These are phyloP conservation scores for Girardia tigrina DNA, from an alignment of 2,888 invertebrate genomes.

Conservation along the genomic window DNA sequence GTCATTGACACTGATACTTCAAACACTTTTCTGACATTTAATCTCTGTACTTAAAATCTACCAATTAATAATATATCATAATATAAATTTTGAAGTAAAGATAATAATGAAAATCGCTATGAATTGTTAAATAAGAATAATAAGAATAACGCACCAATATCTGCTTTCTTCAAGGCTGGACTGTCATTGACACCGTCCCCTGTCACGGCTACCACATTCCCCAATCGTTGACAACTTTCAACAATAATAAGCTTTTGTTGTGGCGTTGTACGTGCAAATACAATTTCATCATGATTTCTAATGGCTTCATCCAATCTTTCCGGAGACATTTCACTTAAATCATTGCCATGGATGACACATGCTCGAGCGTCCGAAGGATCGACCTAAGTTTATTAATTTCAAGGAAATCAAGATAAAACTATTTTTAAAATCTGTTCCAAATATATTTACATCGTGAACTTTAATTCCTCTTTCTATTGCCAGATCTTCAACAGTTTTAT, in stretches of 20 bases:
- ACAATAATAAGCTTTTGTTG: constrained; percentile 24
- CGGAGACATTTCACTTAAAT: constrained; percentile 24
- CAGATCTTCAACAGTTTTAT: constrained; percentile 61
- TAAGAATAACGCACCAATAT: constrained; percentile 35
- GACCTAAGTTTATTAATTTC: constrained; percentile 1
- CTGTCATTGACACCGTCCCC: constrained; percentile 37
- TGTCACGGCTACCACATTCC: constrained; percentile 34
- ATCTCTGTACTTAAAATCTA: no score
- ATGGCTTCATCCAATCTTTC: neutral
- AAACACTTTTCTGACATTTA: no score
- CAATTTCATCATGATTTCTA: constrained; percentile 4
- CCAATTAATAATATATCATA: no score
- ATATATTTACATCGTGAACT: neutral
- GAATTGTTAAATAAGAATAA: no score
- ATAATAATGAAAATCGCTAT: no score
- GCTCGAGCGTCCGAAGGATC: constrained; percentile 26
- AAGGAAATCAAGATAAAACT: no score
- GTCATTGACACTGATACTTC: no score
- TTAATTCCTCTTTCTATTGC: constrained; percentile 52
- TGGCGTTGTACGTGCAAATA: constrained; percentile 31
- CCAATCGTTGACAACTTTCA: constrained; percentile 35
- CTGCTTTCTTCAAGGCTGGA: constrained; percentile 35
- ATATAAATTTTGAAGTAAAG: no score
- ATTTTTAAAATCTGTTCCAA: neutral
- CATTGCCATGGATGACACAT: constrained; percentile 25